Evolutionary conservation across 2,797 vertebrate species (phyloP), one percentile per base, ranked within the genome.

Genomic region (Megalops cyprinoides): DNA sequence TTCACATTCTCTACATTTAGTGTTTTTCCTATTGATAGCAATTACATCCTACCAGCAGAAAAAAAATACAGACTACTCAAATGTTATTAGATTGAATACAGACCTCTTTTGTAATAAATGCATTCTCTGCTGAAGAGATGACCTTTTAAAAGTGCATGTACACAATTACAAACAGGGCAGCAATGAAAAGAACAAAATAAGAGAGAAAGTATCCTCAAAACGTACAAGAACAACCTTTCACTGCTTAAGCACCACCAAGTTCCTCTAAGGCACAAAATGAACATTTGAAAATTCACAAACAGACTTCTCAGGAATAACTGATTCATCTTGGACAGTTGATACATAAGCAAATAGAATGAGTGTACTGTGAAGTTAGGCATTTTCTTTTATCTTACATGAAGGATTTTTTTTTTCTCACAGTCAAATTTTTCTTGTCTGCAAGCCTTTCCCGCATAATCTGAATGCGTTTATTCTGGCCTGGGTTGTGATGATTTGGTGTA

Each of bases 1-100:
- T 97, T 97, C 96, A 97, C 95, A 97, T 96, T 96, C 86, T 91
- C 85, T 93, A 90, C 53, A 86, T 81, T 88, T 87, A 86, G 83
- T 88, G 78, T 92, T 91, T 89, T 82, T 84, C 87, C 85, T 89
- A 91, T 83, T 89, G 56, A 92, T 90, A 82, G 83, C 87, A 87
- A 84, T 90, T 23, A 88, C 34, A 87, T 89, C 77, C 79, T 82
- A 58, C 83, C 78, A 46, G 12, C 65, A 81, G 73, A 87, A 76
- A 85, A 86, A 87, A 86, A n/a, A 77, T 90, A 83, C 15, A 87
- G 79, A 12, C 84, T 78, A 82, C 83, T 74, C 87, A 31, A 56
- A 65, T 81, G 14, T 90, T 88, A 92, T 79, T 85, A 94, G 93
- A 93, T 91, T 92, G 51, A 87, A 91, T 89, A 89, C 88, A 39